phyloP scores from a whole-genome alignment of 2,113 vertebrate genomes.

The Paedocypris sp. region DNA sequence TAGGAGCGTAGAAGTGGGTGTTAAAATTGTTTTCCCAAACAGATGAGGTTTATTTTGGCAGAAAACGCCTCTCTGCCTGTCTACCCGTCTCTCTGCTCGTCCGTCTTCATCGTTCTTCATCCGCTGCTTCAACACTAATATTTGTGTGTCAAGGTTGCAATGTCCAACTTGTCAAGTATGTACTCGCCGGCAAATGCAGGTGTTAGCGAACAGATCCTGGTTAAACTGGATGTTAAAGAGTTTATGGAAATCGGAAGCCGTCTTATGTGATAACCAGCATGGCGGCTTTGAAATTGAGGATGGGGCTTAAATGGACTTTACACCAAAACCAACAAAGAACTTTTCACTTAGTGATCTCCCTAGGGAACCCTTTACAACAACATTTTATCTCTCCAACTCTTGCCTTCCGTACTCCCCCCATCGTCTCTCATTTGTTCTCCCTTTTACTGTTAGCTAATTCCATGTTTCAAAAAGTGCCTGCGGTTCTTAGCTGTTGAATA shows the following conservation, averaged over 20 bases:
- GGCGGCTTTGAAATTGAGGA: slow-evolving; percentile 40
- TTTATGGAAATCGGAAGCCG: neutral
- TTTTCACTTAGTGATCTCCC: slow-evolving; percentile 53
- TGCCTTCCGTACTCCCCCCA: slow-evolving; percentile 19
- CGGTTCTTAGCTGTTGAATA: slow-evolving; percentile 45
- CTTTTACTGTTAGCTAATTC: slow-evolving; percentile 40
- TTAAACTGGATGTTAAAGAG: neutral
- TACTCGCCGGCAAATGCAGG: neutral
- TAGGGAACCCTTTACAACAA: slow-evolving; percentile 43
- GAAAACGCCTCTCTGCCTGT: slow-evolving; percentile 12
- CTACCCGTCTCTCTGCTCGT: neutral
- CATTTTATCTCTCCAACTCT: slow-evolving; percentile 16
- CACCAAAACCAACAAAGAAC: slow-evolving; percentile 54
- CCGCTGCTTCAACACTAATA: neutral
- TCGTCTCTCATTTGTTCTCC: slow-evolving; percentile 18
- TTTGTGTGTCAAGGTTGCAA: neutral
- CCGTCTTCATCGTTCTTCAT: neutral
- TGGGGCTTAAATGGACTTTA: slow-evolving; percentile 55
- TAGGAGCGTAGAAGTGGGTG: neutral
- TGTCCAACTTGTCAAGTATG: neutral
- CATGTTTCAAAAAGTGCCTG: slow-evolving; percentile 44
- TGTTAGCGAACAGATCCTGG: slow-evolving; percentile 5
- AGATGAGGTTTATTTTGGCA: neutral
- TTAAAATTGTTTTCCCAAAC: neutral
- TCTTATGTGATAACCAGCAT: neutral